Evolutionary conservation across 1,140 invertebrate genomes (phyloP).

Genomic region (Drosophila suzukii): DNA sequence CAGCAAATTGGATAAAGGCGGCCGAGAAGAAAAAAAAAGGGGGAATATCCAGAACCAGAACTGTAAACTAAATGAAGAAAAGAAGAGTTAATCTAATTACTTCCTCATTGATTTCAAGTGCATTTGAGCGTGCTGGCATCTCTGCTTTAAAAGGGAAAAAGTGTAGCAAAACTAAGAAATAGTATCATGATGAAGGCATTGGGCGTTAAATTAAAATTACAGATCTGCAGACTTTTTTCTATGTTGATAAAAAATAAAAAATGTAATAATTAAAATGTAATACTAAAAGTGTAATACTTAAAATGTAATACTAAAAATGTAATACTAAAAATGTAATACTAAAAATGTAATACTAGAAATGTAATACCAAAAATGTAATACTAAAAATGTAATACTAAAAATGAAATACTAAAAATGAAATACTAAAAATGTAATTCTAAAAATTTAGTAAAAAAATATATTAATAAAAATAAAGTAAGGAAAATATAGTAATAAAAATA

Average conservation of each 20-base stretch:
- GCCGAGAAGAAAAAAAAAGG: constrained; percentile 3
- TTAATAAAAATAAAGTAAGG: too few relatives aligned
- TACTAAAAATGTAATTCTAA: too few relatives aligned
- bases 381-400: not conserved
- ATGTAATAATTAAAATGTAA: too few relatives aligned
- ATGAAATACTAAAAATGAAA: too few relatives aligned
- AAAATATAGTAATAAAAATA: too few relatives aligned
- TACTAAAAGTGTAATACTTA: too few relatives aligned
- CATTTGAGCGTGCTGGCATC: constrained; percentile 46
- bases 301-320: too few relatives aligned
- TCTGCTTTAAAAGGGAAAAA: constrained; percentile 45
- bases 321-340: too few relatives aligned
- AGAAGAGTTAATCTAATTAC: constrained; percentile 64
- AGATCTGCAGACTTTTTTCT: not conserved
- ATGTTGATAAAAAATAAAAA: not conserved
- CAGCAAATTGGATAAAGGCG: constrained; percentile 32
- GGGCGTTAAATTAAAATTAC: not conserved
- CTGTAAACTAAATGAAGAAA: constrained; percentile 14
- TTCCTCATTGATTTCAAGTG: constrained; percentile 74
- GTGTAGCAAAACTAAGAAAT: constrained; percentile 34
- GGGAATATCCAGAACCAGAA: not conserved
- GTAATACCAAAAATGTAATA: too few relatives aligned
- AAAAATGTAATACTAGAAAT: too few relatives aligned
- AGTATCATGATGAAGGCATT: not conserved
- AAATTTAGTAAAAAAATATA: too few relatives aligned